These are phyloP conservation scores for Scortum barcoo DNA, from an alignment of 2,113 vertebrate species.

Conservation along the genomic window DNA sequence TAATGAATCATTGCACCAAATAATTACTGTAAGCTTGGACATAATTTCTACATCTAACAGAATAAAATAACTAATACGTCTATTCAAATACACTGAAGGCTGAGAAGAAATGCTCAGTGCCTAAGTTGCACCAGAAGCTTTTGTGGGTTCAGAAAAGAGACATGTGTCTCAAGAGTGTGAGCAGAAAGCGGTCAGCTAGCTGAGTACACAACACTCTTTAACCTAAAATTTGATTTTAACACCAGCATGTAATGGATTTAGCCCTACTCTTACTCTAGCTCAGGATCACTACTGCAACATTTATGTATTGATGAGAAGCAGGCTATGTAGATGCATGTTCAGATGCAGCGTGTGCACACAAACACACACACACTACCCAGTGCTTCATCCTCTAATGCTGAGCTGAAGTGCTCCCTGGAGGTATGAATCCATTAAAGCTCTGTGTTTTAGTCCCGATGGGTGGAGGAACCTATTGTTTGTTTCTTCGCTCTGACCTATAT, in stretches of 20 bases:
- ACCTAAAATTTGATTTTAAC: slow-evolving; percentile 14
- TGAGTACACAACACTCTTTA: background rate
- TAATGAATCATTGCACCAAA: background rate
- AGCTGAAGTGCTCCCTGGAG: slow-evolving; percentile 51
- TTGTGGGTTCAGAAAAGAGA: slow-evolving; percentile 15
- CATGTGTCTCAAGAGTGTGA: slow-evolving; percentile 29
- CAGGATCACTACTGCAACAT: slow-evolving; percentile 28
- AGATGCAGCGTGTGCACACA: too few relatives aligned
- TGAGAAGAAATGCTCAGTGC: background rate
- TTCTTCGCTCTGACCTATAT: slow-evolving; percentile 58
- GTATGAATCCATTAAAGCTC: slow-evolving; percentile 64
- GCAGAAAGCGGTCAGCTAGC: slow-evolving; percentile 6
- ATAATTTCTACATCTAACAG: background rate
- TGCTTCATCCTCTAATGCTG: slow-evolving; percentile 50
- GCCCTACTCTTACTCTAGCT: background rate
- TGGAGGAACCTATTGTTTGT: slow-evolving; percentile 57
- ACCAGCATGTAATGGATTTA: slow-evolving; percentile 24
- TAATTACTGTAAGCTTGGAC: background rate
- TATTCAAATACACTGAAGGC: background rate
- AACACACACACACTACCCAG: too few relatives aligned
- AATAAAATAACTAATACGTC: background rate
- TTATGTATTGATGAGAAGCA: slow-evolving; percentile 3
- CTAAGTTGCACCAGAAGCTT: background rate
- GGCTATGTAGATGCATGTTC: background rate
- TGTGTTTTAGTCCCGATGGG: slow-evolving; percentile 43